Conservation (phyloP, 2,888 invertebrate genomes). For the Brachyopa scutellaris region DNA sequence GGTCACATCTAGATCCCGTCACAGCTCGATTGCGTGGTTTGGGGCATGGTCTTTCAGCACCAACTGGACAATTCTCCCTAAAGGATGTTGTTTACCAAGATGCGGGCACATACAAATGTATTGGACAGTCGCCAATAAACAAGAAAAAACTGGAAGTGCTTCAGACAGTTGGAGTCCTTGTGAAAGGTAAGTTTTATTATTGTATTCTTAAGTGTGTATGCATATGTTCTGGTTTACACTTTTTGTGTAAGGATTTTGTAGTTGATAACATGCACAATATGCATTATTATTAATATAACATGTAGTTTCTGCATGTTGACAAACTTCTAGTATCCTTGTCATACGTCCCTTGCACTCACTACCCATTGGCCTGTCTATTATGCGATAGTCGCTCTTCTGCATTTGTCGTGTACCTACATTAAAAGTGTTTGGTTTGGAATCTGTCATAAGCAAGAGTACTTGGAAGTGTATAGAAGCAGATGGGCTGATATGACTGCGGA, state of each 20-base stretch:
- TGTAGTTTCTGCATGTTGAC: constrained; percentile 2
- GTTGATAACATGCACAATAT: constrained; percentile 5
- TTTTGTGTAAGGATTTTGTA: constrained; percentile 4
- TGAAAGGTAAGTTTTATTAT: constrained; percentile 83
- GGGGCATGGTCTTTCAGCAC: constrained; percentile 83
- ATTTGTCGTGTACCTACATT: constrained; percentile 8
- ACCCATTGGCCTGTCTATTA: not conserved
- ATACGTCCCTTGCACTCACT: not conserved
- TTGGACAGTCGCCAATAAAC: constrained; percentile 82
- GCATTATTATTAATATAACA: not conserved
- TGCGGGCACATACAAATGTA: constrained; percentile 89
- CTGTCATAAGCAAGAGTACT: constrained; percentile 25
- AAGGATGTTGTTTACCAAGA: constrained; percentile 90
- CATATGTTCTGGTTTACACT: not conserved
- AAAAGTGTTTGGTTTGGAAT: constrained; percentile 31
- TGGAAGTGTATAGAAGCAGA: constrained; percentile 1
- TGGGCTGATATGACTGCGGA: constrained; percentile 3
- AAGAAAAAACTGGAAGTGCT: constrained; percentile 83
- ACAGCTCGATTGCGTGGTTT: constrained; percentile 83
- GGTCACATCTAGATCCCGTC: constrained; percentile 84
- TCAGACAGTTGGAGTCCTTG: constrained; percentile 83
- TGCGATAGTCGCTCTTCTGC: not conserved
- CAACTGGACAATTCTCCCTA: constrained; percentile 85
- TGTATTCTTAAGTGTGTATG: not conserved
- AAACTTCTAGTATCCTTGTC: constrained; percentile 14